Evolutionary conservation across 2,888 invertebrate genomes (phyloP).

Genomic region (Cryptus viduatorius): DNA sequence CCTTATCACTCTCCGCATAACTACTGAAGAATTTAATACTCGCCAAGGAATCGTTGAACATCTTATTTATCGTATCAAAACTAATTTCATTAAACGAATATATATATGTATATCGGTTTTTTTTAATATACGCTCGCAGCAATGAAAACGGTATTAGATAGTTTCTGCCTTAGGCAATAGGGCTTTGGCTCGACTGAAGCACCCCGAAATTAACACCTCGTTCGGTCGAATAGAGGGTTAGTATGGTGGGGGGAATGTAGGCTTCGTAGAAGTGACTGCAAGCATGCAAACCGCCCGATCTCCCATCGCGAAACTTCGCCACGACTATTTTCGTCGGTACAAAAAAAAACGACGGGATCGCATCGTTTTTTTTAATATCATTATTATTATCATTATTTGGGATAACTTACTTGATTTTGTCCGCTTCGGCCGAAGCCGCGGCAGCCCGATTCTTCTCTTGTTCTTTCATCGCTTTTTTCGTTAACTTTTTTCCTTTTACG

Average conservation of each 20-base stretch:
- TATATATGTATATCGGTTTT: background rate
- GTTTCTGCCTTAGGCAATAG: constrained; percentile 29
- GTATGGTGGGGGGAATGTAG: constrained; percentile 68
- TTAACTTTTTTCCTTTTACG: constrained; percentile 65
- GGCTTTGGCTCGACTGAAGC: constrained; percentile 65
- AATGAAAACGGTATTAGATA: constrained; percentile 25
- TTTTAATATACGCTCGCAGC: constrained; percentile 2
- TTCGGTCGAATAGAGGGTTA: constrained; percentile 47
- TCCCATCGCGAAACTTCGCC: constrained; percentile 21
- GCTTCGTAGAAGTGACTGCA: constrained; percentile 65
- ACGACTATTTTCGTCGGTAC: background rate
- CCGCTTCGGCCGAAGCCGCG: constrained; percentile 72
- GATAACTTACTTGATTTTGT: constrained; percentile 70
- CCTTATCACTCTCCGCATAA: constrained; percentile 74
- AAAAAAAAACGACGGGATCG: background rate
- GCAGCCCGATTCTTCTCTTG: constrained; percentile 71
- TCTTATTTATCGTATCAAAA: constrained; percentile 54
- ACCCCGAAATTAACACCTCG: constrained; percentile 66
- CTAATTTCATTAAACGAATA: background rate
- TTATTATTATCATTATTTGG: constrained; percentile 7
- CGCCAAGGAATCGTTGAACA: constrained; percentile 73
- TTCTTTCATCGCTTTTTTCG: constrained; percentile 73
- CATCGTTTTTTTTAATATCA: background rate
- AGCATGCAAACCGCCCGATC: constrained; percentile 58
- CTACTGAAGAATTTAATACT: constrained; percentile 76